Evolutionary conservation across 92 coral and sea anemone genomes (phyloP).

Genomic region (Chrysogorgia sp.): DNA sequence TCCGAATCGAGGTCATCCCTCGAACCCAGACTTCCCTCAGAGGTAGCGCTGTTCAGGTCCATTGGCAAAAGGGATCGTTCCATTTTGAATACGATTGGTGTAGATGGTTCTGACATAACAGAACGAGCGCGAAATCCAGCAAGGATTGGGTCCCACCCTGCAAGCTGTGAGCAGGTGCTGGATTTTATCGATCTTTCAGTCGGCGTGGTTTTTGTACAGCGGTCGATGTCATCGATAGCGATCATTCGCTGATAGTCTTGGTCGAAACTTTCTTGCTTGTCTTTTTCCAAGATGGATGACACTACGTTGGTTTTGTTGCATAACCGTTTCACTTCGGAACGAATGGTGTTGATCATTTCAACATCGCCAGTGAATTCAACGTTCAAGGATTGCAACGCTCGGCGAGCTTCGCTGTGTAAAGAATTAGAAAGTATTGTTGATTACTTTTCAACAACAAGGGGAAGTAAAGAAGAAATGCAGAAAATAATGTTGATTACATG

Average conservation of each 20-base stretch:
- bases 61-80: constrained; percentile 82
- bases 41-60: constrained; percentile 91
- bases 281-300: constrained; percentile 78
- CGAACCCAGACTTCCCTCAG: constrained; percentile 57
- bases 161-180: constrained; percentile 76
- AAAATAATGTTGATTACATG: too few relatives aligned
- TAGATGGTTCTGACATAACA: constrained; percentile 78
- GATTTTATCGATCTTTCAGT: constrained; percentile 54
- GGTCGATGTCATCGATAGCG: constrained; percentile 62
- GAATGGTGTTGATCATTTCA: constrained; percentile 92
- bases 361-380: constrained; percentile 89
- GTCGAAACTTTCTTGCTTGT: constrained; percentile 64
- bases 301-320: constrained; percentile 77
- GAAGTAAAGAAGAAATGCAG: too few relatives aligned
- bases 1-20: constrained; percentile 12
- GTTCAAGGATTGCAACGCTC: constrained; percentile 75
- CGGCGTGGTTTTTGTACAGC: constrained; percentile 15
- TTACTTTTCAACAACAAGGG: too few relatives aligned
- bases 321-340: constrained; percentile 77
- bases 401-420: constrained; percentile 73
- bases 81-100: constrained; percentile 78
- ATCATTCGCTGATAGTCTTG: constrained; percentile 78
- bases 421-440: not conserved
- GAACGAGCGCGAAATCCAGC: constrained; percentile 94
- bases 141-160: constrained; percentile 97